Evolutionary conservation across 2,113 vertebrate species (phyloP).

Genomic region (Chrysochloris asiatica): DNA sequence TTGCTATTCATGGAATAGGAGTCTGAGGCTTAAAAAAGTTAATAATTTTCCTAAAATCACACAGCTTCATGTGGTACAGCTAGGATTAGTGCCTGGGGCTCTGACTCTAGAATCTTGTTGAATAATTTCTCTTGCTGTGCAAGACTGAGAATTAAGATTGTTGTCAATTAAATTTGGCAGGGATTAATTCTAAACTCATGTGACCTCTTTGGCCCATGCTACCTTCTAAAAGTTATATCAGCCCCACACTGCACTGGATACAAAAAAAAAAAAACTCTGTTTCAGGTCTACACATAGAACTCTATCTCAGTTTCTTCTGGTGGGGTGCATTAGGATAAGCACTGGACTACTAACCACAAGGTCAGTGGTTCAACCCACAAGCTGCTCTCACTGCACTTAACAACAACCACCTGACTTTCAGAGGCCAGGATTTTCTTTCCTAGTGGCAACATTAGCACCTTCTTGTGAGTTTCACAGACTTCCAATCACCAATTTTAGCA

Average conservation of each 20-base stretch:
- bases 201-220: neutral
- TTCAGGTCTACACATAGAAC: constrained; percentile 1
- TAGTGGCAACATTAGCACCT: neutral
- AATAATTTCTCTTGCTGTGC: neutral
- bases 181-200: neutral
- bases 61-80: neutral
- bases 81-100: neutral
- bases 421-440: neutral
- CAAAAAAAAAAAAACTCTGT: neutral
- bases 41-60: neutral
- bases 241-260: neutral
- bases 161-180: neutral
- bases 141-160: neutral
- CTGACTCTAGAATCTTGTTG: neutral
- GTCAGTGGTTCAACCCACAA: too few relatives aligned
- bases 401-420: constrained; percentile 27
- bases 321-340: too few relatives aligned
- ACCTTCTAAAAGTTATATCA: neutral
- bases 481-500: neutral
- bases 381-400: too few relatives aligned
- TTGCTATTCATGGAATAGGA: neutral
- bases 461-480: neutral
- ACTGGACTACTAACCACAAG: too few relatives aligned
- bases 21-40: neutral
- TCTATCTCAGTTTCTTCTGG: too few relatives aligned